Base-by-base conservation (phyloP, 2,888 invertebrate species). In the Onchidella celtica region DNA sequence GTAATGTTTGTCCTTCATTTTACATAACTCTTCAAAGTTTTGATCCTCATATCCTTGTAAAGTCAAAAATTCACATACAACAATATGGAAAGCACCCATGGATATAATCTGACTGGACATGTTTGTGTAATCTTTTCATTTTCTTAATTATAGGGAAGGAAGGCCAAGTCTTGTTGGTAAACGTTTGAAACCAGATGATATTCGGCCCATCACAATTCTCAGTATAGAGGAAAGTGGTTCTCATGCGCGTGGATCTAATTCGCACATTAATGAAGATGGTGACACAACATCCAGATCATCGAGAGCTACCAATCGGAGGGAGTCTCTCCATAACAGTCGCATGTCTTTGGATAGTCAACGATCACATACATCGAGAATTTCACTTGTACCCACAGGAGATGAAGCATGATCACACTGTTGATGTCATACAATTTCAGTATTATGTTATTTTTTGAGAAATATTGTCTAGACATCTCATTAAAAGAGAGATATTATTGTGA, bases 111-210 rank as follows among this genome's bases (percentile, higher is more conserved):
- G n/a, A n/a, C n/a, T n/a, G n/a, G n/a, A n/a, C n/a, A n/a, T n/a
- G n/a, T n/a, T n/a, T n/a, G n/a, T n/a, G n/a, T n/a, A n/a, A n/a
- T n/a, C n/a, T n/a, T n/a, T n/a, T n/a, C n/a, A n/a, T n/a, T n/a
- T n/a, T n/a, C n/a, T n/a, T 59, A 34, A 29, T 85, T 72, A 38
- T 84, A 91, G 91, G 24, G 90, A 89, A 72, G 91, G 90, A 34
- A 81, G 89, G 29, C 83, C 88, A 6, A 88, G 86, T 74, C 82
- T 91, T 68, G 87, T 90, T 3, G 80, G 85, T 9, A 85, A 85
- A 34, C 76, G 85, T n/a, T 78, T 85, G 6, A 68, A 74, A 6
- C 81, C 84, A 14, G 83, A 82, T 4, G 84, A 85, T 24, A 76
- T 84, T 21, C 85, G 87, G 24, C 88, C 89, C 24, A 72, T 85